Evolutionary conservation across 2,888 invertebrate species (phyloP).

Genomic region (Bimastos eiseni): DNA sequence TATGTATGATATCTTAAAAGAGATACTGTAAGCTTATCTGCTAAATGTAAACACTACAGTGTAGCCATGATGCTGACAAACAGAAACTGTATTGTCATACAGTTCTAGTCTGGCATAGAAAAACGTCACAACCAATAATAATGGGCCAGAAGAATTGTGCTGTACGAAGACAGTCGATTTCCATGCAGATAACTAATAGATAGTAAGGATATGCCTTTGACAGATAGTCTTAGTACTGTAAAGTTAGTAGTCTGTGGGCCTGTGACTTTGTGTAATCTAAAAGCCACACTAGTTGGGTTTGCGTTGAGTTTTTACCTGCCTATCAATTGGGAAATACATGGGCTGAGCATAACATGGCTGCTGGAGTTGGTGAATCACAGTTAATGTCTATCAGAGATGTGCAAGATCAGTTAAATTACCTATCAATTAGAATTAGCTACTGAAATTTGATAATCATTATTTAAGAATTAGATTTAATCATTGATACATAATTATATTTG

Average conservation of each 20-base stretch:
- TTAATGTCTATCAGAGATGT: background rate
- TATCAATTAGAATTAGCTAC: too few relatives aligned
- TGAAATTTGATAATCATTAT: too few relatives aligned
- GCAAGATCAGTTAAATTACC: too few relatives aligned
- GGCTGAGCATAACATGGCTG: background rate
- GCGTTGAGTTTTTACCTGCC: too few relatives aligned
- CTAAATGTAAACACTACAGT: background rate
- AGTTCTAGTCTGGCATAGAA: background rate
- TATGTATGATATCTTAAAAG: background rate
- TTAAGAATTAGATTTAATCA: too few relatives aligned
- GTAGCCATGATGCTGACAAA: background rate
- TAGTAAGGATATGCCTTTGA: background rate
- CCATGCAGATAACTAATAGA: background rate
- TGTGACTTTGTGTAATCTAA: too few relatives aligned
- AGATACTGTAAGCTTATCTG: background rate
- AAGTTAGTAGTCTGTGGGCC: background rate
- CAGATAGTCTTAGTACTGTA: background rate
- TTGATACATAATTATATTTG: too few relatives aligned
- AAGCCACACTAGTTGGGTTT: too few relatives aligned
- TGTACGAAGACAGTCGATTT: background rate
- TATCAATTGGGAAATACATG: too few relatives aligned
- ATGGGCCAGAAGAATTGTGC: background rate
- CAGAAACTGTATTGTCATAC: background rate
- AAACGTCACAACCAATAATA: background rate
- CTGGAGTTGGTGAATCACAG: background rate